phyloP scores from a whole-genome alignment of 2,888 invertebrate species.

The Galeopsomyia nigrocyanea region DNA sequence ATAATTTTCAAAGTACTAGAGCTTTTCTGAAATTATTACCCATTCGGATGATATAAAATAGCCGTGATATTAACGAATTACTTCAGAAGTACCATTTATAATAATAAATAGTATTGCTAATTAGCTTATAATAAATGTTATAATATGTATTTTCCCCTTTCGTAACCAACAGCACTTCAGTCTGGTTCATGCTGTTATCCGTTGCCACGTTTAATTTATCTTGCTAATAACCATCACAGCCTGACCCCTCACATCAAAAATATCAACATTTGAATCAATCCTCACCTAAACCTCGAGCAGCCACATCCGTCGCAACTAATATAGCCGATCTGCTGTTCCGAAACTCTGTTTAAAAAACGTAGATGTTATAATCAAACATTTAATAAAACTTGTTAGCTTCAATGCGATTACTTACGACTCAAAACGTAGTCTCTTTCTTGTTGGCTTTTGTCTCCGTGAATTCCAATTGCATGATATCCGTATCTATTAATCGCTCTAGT shows the following conservation, averaged over 20 bases:
- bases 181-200: slow-evolving; percentile 69
- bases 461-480: slow-evolving; percentile 72
- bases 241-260: slow-evolving; percentile 67
- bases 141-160: too few species aligned
- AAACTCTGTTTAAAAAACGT: slow-evolving; percentile 68
- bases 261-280: slow-evolving; percentile 54
- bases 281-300: slow-evolving; percentile 75
- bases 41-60: too few species aligned
- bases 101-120: too few species aligned
- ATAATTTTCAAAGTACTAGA: too few species aligned
- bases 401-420: slow-evolving; percentile 63
- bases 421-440: slow-evolving; percentile 76
- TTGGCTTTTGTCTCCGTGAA: slow-evolving; percentile 79
- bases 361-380: not conserved
- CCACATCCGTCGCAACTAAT: slow-evolving; percentile 77
- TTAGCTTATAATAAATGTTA: too few species aligned
- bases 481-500: slow-evolving; percentile 73
- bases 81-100: too few species aligned
- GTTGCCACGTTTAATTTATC: slow-evolving; percentile 65
- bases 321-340: slow-evolving; percentile 72
- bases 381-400: not conserved
- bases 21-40: too few species aligned
- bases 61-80: too few species aligned
- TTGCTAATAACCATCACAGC: slow-evolving; percentile 68
- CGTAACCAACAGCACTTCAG: slow-evolving; percentile 53